These are phyloP conservation scores for Montipora capricornis DNA, from an alignment of 64 coral and sea anemone species.

Conservation along the genomic window DNA sequence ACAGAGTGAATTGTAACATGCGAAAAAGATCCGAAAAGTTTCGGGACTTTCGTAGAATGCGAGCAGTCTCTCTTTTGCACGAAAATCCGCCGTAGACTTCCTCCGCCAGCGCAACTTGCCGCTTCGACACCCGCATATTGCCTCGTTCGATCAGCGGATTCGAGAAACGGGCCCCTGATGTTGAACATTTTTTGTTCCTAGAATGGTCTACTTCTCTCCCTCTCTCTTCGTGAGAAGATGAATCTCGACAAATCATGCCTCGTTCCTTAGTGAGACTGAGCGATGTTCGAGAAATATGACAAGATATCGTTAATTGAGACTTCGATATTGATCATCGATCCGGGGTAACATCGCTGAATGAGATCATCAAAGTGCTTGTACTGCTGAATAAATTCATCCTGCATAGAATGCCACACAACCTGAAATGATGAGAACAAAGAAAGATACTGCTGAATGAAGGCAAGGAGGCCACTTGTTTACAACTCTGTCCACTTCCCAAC, in stretches of 20 bases:
- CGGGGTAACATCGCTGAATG: slow-evolving; percentile 96
- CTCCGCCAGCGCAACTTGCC: too few relatives aligned
- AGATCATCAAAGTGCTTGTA: slow-evolving; percentile 97
- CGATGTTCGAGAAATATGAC: slow-evolving; percentile 90
- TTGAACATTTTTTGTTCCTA: too few relatives aligned
- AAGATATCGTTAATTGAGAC: slow-evolving; percentile 91
- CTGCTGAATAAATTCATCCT: slow-evolving; percentile 94
- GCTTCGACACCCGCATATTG: too few relatives aligned
- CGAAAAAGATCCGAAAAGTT: too few relatives aligned
- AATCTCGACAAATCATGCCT: not conserved
- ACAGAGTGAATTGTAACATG: too few relatives aligned
- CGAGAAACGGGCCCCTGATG: too few relatives aligned
- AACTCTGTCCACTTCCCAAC: not conserved
- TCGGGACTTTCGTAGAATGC: too few relatives aligned
- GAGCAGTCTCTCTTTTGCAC: too few relatives aligned
- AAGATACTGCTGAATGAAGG: not conserved
- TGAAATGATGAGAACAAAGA: slow-evolving; percentile 14
- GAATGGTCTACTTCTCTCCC: not conserved
- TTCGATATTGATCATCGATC: slow-evolving; percentile 95
- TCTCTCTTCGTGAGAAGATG: not conserved
- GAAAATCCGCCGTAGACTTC: too few relatives aligned
- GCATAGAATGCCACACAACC: slow-evolving; percentile 99
- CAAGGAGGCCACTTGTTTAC: not conserved
- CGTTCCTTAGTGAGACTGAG: slow-evolving; percentile 78
- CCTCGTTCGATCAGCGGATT: too few relatives aligned